These are phyloP conservation scores for Styela plicata DNA, from an alignment of 23 tunicate species.

Conservation along the genomic window DNA sequence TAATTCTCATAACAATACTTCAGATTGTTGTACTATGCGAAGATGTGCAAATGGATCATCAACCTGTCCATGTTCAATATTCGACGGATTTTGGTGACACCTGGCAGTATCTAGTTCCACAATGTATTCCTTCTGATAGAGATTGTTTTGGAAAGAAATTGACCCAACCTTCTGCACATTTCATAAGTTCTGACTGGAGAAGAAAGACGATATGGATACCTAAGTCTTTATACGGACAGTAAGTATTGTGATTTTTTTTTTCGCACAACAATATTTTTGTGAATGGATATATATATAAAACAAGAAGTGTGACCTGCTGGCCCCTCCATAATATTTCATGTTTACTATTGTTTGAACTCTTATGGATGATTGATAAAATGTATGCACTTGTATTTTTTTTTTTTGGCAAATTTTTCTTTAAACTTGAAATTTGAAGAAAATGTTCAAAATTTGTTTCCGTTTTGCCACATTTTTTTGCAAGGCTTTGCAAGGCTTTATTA, in stretches of 20 bases:
- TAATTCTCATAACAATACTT: too few relatives aligned
- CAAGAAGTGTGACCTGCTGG: background rate
- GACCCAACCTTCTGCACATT: slow-evolving; percentile 79
- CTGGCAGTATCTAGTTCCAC: slow-evolving; percentile 72
- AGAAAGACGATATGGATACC: slow-evolving; percentile 59
- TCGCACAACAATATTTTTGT: background rate
- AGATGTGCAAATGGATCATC: slow-evolving; percentile 48
- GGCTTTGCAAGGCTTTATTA: too few relatives aligned
- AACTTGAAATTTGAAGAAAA: too few relatives aligned
- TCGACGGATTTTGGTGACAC: slow-evolving; percentile 81
- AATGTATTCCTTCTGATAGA: slow-evolving; percentile 66
- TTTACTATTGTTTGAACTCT: too few relatives aligned
- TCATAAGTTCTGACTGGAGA: slow-evolving; percentile 65
- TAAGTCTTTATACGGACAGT: slow-evolving; percentile 42
- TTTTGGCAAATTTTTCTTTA: too few relatives aligned
- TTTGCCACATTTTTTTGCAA: too few relatives aligned
- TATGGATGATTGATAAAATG: too few relatives aligned
- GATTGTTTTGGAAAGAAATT: slow-evolving; percentile 73
- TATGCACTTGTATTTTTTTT: too few relatives aligned
- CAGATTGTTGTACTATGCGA: slow-evolving; percentile 81
- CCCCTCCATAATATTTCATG: too few relatives aligned
- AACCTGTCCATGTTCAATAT: slow-evolving; percentile 82
- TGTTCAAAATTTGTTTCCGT: too few relatives aligned
- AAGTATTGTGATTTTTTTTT: background rate
- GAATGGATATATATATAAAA: background rate